phyloP scores from a whole-genome alignment of 1,140 invertebrate species.

The Oryzaephilus surinamensis region DNA sequence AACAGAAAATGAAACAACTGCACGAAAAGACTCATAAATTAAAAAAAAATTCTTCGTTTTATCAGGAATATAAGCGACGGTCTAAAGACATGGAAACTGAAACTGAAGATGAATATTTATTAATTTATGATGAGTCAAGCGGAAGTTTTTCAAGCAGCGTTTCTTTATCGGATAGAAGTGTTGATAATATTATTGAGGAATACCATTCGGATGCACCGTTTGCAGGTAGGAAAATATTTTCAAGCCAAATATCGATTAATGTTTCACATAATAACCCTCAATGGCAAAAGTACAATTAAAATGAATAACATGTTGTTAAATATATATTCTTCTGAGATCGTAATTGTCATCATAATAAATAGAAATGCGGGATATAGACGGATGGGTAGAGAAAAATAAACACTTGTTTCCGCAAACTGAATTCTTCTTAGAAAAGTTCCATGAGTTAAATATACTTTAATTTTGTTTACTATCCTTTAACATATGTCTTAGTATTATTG shows the following conservation, averaged over 20 bases:
- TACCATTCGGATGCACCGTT: conserved; percentile 76
- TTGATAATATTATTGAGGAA: conserved; percentile 75
- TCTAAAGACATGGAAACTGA: conserved; percentile 72
- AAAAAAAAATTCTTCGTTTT: conserved; percentile 4
- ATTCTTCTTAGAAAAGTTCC: no score
- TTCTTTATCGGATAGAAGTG: conserved; percentile 63
- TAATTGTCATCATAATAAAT: no score
- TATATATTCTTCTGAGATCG: no score
- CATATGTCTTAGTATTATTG: no score
- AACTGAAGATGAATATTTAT: conserved; percentile 46
- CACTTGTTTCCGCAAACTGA: no score
- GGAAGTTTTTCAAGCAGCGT: conserved; percentile 52
- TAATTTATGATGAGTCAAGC: conserved; percentile 44
- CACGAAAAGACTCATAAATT: conserved; percentile 5
- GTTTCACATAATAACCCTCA: background rate
- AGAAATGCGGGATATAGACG: no score
- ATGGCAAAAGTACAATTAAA: no score
- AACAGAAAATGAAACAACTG: no score
- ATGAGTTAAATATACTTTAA: no score
- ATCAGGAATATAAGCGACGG: conserved; percentile 63
- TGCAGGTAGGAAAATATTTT: conserved; percentile 79
- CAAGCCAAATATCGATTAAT: background rate
- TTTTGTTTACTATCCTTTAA: no score
- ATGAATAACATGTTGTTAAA: no score
- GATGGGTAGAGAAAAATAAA: no score